phyloP scores from a whole-genome alignment of 2,888 invertebrate genomes.

The Dorcus parallelipipedus region DNA sequence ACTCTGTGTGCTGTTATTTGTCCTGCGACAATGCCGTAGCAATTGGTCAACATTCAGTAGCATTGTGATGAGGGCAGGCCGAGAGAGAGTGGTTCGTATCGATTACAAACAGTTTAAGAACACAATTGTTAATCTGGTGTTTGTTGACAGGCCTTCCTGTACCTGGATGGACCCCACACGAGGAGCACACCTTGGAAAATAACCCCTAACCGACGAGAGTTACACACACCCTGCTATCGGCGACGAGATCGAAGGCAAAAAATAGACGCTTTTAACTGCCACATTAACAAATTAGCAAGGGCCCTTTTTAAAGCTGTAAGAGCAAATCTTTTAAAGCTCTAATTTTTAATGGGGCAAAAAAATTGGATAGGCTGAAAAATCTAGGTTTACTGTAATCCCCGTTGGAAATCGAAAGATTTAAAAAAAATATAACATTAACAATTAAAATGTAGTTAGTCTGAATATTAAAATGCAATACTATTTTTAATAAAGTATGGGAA shows the following conservation, averaged over 20 bases:
- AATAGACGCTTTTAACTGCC: not conserved
- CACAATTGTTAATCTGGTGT: constrained; percentile 49
- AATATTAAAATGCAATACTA: no score
- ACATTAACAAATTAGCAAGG: not conserved
- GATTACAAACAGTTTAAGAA: constrained; percentile 48
- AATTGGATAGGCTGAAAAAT: no score
- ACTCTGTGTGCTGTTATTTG: not conserved
- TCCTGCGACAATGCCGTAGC: not conserved
- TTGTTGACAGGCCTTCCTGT: constrained; percentile 43
- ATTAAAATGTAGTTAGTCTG: no score
- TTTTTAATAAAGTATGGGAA: no score
- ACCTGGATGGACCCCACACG: constrained; percentile 42
- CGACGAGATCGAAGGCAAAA: not conserved
- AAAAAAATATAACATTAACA: no score
- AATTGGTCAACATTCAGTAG: not conserved
- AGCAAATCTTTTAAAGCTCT: no score
- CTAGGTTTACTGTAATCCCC: no score
- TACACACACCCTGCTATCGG: constrained; percentile 1
- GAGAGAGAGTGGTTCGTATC: constrained; percentile 26
- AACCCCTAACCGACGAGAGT: constrained; percentile 1
- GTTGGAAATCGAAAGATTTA: no score
- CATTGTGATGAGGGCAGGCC: not conserved
- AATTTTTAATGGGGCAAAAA: no score
- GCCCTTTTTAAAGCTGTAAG: no score
- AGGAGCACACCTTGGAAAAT: constrained; percentile 35